These are phyloP conservation scores for Tachycineta bicolor DNA, from an alignment of 2,113 vertebrate genomes.

Conservation along the genomic window DNA sequence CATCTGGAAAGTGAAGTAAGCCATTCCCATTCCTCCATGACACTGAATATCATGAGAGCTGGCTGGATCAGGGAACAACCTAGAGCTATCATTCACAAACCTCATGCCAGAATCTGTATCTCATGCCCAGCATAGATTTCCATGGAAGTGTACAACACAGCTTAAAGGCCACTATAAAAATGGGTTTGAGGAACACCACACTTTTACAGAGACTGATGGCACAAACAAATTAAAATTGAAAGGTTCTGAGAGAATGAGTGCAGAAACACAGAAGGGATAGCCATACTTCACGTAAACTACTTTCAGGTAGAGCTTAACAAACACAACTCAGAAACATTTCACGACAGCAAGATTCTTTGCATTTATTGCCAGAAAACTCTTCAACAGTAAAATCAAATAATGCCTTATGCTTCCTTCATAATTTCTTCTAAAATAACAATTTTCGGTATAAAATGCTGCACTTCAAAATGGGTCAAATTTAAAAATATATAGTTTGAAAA, in stretches of 20 bases:
- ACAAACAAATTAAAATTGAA: not conserved
- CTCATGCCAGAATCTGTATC: not conserved
- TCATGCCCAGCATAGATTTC: not conserved
- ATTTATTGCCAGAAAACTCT: not conserved
- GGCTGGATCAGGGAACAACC: not conserved
- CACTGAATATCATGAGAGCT: not conserved
- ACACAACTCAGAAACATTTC: not conserved
- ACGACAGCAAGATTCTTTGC: conserved; percentile 6
- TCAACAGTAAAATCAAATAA: conserved; percentile 26
- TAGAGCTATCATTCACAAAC: not conserved
- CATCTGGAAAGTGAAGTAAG: not conserved
- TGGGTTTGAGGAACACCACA: not conserved
- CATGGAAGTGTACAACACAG: not conserved
- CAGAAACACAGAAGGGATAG: not conserved
- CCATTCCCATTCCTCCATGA: not conserved
- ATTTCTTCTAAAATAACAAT: not conserved
- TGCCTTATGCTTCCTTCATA: not conserved
- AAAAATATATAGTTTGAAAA: not conserved
- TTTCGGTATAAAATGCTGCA: conserved; percentile 23
- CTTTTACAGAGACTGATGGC: not conserved
- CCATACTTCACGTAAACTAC: not conserved
- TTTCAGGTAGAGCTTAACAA: not conserved
- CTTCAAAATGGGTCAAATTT: conserved; percentile 1
- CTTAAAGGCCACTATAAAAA: not conserved
- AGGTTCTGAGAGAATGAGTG: not conserved